Evolutionary conservation across 37 sponge, comb jelly and placozoan species (phyloP).

Genomic region (Halichondria panicea): DNA sequence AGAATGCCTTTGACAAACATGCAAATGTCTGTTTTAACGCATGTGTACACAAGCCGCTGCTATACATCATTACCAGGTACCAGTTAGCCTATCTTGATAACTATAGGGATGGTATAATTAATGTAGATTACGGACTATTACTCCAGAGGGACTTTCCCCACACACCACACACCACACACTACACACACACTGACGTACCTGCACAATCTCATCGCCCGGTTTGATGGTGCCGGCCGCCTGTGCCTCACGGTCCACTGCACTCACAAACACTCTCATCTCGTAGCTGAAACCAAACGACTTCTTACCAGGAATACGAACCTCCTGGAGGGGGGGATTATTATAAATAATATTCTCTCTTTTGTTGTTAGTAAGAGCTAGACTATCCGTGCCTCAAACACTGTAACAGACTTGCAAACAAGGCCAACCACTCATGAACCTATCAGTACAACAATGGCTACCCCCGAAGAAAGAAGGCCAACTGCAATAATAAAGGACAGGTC

Average conservation of each 20-base stretch:
- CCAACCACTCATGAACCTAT: neutral
- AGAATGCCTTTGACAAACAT: too few relatives aligned
- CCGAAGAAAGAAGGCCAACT: too few relatives aligned
- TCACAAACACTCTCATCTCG: slow-evolving; percentile 43
- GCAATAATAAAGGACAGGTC: neutral
- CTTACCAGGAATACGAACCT: slow-evolving; percentile 44
- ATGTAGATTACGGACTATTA: too few relatives aligned
- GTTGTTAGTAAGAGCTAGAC: neutral
- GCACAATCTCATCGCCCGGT: slow-evolving; percentile 49
- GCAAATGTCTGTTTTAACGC: too few relatives aligned
- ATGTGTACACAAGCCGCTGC: too few relatives aligned
- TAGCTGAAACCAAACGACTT: slow-evolving; percentile 48
- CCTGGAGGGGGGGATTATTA: slow-evolving; percentile 2
- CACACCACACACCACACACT: too few relatives aligned
- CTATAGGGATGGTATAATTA: too few relatives aligned
- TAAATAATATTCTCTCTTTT: neutral
- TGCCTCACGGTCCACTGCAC: slow-evolving; percentile 7
- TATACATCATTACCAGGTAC: too few relatives aligned
- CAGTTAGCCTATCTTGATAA: too few relatives aligned
- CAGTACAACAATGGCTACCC: too few relatives aligned
- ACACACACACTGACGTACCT: too few relatives aligned
- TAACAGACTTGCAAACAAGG: neutral
- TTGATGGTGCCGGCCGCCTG: slow-evolving; percentile 4
- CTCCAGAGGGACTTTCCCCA: too few relatives aligned
- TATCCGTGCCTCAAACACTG: neutral